These are phyloP conservation scores for Hapalemur alaotrensis DNA, from an alignment of 2,797 vertebrate species.

Conservation along the genomic window DNA sequence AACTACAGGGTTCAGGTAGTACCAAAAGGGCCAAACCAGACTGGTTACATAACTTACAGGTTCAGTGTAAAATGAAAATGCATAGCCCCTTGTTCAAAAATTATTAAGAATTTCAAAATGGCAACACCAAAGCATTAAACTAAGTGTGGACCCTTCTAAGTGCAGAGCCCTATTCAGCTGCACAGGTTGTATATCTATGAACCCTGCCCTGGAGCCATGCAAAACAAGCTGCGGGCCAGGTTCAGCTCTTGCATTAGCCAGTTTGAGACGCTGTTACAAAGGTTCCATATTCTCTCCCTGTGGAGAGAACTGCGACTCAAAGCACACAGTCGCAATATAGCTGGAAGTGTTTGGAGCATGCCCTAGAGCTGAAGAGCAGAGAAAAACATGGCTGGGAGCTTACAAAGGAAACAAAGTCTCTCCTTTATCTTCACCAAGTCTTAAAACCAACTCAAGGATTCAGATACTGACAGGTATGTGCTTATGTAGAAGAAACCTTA, in stretches of 20 bases:
- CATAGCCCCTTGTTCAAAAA: not conserved
- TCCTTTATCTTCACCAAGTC: constrained; percentile 7
- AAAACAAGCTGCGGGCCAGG: not conserved
- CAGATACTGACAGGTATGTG: not conserved
- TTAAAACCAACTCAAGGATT: not conserved
- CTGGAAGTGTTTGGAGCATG: not conserved
- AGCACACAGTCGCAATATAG: not conserved
- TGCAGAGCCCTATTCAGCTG: not conserved
- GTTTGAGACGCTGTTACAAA: not conserved
- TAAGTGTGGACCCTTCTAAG: not conserved
- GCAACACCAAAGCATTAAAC: not conserved
- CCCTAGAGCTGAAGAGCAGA: not conserved
- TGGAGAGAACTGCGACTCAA: not conserved
- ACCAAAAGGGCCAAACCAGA: not conserved
- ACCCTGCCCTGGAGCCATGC: not conserved
- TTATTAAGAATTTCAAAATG: not conserved
- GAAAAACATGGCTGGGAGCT: not conserved
- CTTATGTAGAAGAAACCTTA: not conserved
- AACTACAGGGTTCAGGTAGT: not conserved
- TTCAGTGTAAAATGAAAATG: not conserved
- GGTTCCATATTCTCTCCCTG: not conserved
- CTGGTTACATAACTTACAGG: not conserved
- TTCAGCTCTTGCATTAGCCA: not conserved
- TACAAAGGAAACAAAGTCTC: not conserved
- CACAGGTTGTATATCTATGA: not conserved